These are phyloP conservation scores for Azorinus chamasolen DNA, from an alignment of 2,888 invertebrate species.

Conservation along the genomic window DNA sequence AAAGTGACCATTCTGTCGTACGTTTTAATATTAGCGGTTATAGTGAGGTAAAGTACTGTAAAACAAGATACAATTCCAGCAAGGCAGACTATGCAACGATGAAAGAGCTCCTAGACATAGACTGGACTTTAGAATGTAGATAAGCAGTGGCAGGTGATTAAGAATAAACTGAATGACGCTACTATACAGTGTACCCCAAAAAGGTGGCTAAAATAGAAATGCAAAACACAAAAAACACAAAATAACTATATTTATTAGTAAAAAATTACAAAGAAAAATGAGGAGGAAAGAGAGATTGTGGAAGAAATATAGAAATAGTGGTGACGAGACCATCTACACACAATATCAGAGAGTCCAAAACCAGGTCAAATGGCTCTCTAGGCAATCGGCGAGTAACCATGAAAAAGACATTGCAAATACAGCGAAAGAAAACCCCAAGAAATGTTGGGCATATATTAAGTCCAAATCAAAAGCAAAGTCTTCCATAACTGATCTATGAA, in stretches of 20 bases:
- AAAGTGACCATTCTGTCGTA: slow-evolving; percentile 12
- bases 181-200: neutral
- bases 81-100: slow-evolving; percentile 4
- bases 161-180: neutral
- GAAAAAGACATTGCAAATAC: slow-evolving; percentile 1
- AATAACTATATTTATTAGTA: neutral
- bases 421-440: neutral
- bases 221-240: neutral
- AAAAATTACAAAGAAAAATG: neutral
- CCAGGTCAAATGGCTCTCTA: neutral
- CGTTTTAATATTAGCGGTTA: neutral
- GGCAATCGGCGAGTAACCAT: neutral
- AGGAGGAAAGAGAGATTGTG: neutral
- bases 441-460: neutral
- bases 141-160: slow-evolving; percentile 2
- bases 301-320: neutral
- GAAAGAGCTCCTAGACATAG: slow-evolving; percentile 2
- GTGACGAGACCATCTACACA: neutral
- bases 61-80: neutral
- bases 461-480: slow-evolving; percentile 1
- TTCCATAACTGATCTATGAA: neutral
- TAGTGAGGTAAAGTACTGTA: neutral
- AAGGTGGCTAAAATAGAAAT: neutral
- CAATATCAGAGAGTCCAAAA: neutral
- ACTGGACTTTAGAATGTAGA: neutral